Base-by-base conservation (phyloP, 2,113 vertebrate species). In the Aegypius monachus region DNA sequence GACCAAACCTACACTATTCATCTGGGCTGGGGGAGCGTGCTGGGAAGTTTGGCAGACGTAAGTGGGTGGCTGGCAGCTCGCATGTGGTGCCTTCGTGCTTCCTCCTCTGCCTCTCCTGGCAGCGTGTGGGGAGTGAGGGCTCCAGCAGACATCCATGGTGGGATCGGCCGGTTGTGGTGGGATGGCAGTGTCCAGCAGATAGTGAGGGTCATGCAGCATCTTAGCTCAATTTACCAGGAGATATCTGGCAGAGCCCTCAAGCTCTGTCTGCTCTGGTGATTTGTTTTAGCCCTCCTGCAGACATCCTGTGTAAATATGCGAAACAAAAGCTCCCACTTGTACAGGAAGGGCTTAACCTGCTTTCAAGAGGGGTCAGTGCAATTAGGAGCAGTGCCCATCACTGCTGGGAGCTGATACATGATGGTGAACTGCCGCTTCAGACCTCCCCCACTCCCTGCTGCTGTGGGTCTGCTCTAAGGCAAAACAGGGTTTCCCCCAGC, bases 21-120 rank as follows among this genome's bases (percentile, higher is more conserved):
- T 63, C 83, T 42, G 91, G 93, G 86, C 80, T 66, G 31, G 52
- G 38, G 65, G 53, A 95, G 29, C 5, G 2, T 6, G 5, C 78
- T 68, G 84, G 77, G 36, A 89, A 56, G 47, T 56, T 75, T 34
- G 96, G 93, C 93, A 91, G 80, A 26, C 53, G 8, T n/a, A 56
- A 62, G 95, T 87, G 91, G 56, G 61, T 87, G 92, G 94, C 77
- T 97, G 95, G 95, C 91, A 96, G 94, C 93, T 89, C 38, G 6
- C 38, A 29, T 7, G 50, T 7, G 2, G 47, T 72, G 68, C 86
- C 77, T 91, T 92, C 81, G 21, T 95, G 77, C 89, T 43, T 16
- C 93, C 70, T 91, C 94, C 95, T 81, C 95, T 95, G 83, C 91
- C 81, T 96, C 92, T 95, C 73, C 50, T 3, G 8, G 84, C 38